A percentile compares a stretch with the other conserved stretches of the same genome.
These are phyloP conservation scores for Podarcis muralis DNA, from an alignment of 2,113 vertebrate genomes.

Conservation along the genomic window DNA sequence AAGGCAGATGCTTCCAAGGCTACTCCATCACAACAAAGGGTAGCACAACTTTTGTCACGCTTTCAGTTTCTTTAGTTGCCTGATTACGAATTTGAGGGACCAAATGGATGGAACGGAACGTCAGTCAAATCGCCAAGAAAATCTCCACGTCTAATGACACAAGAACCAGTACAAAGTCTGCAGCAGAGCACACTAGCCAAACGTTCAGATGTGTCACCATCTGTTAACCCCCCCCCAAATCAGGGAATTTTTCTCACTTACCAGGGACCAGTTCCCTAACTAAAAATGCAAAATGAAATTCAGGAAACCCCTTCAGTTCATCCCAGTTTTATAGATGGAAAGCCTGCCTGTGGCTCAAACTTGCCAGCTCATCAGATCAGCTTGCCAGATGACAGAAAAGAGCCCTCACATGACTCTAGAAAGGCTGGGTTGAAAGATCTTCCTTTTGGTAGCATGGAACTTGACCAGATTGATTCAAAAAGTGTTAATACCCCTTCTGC, in stretches of 20 bases:
- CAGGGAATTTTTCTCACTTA: too few species aligned
- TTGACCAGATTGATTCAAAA: constrained; percentile 60
- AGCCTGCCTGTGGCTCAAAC: constrained; percentile 47
- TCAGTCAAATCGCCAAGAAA: too few species aligned
- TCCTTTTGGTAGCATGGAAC: constrained; percentile 50
- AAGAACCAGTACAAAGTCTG: too few species aligned
- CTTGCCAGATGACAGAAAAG: constrained; percentile 52
- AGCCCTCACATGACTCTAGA: constrained; percentile 48
- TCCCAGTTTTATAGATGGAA: constrained; percentile 47
- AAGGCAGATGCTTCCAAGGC: constrained; percentile 59
- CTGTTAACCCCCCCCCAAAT: too few species aligned
- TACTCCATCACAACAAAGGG: constrained; percentile 33
- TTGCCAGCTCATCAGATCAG: constrained; percentile 52
- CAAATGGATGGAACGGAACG: too few species aligned
- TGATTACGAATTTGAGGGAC: too few species aligned
- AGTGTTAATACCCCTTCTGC: constrained; percentile 49
- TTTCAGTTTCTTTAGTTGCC: constrained; percentile 60
- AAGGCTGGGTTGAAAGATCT: constrained; percentile 35
- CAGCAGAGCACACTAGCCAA: too few species aligned
- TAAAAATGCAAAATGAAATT: constrained; percentile 62
- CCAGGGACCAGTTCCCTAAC: too few species aligned
- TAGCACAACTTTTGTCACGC: constrained; percentile 34
- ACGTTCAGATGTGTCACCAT: too few species aligned
- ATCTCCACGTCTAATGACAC: too few species aligned
- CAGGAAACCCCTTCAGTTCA: constrained; percentile 69